Conservation (phyloP, 2,113 vertebrate genomes). For the Paramormyrops kingsleyae region DNA sequence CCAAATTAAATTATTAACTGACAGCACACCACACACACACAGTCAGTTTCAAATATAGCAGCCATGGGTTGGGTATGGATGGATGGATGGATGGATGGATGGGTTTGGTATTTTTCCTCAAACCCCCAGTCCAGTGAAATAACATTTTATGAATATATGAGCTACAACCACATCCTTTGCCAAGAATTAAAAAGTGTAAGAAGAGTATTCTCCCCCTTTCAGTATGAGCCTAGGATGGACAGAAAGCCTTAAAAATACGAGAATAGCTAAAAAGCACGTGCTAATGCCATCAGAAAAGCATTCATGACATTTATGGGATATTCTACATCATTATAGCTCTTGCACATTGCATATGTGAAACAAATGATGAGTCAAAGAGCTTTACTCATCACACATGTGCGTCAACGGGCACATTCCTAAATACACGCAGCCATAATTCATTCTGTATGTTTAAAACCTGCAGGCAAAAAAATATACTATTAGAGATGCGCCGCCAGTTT, state of each 20-base stretch:
- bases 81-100: neutral
- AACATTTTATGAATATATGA: neutral
- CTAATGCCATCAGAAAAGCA: neutral
- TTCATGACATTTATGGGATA: neutral
- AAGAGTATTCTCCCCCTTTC: neutral
- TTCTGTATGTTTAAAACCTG: neutral
- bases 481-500: neutral
- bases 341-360: neutral
- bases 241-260: neutral
- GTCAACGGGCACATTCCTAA: neutral
- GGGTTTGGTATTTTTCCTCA: neutral
- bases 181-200: neutral
- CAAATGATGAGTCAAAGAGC: neutral
- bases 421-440: neutral
- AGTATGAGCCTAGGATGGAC: neutral
- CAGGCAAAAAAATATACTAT: neutral
- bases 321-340: neutral
- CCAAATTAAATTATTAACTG: neutral
- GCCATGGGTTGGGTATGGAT: neutral
- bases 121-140: neutral
- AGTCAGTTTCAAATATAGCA: neutral
- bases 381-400: neutral
- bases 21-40: neutral
- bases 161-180: neutral
- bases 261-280: neutral